Evolutionary conservation across 2,797 vertebrate species (phyloP).

Genomic region (Pseudopleuronectes americanus): DNA sequence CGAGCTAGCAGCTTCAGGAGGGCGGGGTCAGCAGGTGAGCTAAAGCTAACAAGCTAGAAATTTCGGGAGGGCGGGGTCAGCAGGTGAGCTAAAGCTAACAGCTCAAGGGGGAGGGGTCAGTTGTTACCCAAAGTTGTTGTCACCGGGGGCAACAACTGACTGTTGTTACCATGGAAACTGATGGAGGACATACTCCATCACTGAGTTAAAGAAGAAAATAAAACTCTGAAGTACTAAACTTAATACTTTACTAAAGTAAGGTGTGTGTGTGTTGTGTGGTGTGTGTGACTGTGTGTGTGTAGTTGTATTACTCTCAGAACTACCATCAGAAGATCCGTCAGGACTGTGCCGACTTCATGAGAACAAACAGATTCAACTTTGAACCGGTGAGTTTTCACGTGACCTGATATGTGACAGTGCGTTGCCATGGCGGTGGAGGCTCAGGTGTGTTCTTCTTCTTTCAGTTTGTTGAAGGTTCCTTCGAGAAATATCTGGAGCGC

Average conservation of each 20-base stretch:
- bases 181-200: not conserved
- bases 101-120: no score
- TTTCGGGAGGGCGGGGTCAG: no score
- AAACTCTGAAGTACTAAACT: no score
- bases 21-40: no score
- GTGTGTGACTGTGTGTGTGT: conserved; percentile 7
- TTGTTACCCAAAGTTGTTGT: no score
- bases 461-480: conserved; percentile 95
- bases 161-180: conserved; percentile 1
- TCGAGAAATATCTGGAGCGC: conserved; percentile 95
- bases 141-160: not conserved
- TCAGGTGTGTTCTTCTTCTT: conserved; percentile 21
- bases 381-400: conserved; percentile 74
- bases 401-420: not conserved
- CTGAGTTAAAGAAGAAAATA: no score
- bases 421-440: not conserved
- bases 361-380: conserved; percentile 75
- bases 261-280: not conserved
- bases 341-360: conserved; percentile 83
- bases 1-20: no score
- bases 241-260: no score
- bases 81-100: no score
- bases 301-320: conserved; percentile 84
- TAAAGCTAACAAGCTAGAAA: no score
- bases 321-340: conserved; percentile 82